These are phyloP conservation scores for Engystomops pustulosus DNA, from an alignment of 2,113 vertebrate species.

Conservation along the genomic window DNA sequence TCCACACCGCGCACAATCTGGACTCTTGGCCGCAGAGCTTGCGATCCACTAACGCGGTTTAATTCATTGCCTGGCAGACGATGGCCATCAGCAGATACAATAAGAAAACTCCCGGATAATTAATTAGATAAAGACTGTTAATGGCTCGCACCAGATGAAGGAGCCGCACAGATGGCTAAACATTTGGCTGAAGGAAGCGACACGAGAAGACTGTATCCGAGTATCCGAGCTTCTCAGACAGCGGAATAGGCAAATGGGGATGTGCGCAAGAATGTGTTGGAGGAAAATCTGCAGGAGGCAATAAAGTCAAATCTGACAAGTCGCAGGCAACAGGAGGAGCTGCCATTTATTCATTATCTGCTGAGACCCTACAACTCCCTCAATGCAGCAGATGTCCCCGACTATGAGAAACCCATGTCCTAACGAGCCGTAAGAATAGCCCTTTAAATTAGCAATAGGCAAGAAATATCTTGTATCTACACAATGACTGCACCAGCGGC, in stretches of 20 bases:
- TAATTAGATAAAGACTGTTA: conserved; percentile 58
- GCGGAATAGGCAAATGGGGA: conserved; percentile 24
- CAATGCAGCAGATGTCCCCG: background rate
- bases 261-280: background rate
- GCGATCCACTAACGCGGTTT: background rate
- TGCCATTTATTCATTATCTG: background rate
- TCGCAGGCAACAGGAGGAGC: background rate
- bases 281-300: background rate
- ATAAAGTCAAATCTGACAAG: background rate
- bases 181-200: conserved; percentile 52
- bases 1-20: background rate
- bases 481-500: too few relatives aligned
- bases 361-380: background rate
- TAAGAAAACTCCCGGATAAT: conserved; percentile 45
- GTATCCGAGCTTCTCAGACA: conserved; percentile 48
- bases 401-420: too few relatives aligned
- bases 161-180: conserved; percentile 54
- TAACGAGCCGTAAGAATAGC: too few relatives aligned
- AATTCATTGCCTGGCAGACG: background rate
- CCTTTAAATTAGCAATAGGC: too few relatives aligned
- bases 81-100: background rate
- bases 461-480: too few relatives aligned
- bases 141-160: conserved; percentile 45
- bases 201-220: conserved; percentile 25
- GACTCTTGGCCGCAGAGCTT: background rate